Conservation (phyloP, 2,888 invertebrate species). For the Cantharis flavilabris region DNA sequence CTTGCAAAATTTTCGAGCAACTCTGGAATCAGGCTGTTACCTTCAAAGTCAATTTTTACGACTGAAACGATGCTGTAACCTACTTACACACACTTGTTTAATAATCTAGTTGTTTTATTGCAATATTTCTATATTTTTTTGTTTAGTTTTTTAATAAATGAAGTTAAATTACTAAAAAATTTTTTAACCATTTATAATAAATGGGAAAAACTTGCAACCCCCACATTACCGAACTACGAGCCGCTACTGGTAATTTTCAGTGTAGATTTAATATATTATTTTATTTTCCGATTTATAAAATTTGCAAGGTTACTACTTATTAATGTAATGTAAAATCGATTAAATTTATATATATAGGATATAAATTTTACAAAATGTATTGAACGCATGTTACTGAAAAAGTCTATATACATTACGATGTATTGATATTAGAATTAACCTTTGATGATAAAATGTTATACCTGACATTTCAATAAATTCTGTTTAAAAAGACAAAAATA, state of each 20-base stretch:
- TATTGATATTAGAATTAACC: neutral
- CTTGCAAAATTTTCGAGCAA: too few relatives aligned
- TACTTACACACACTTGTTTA: too few relatives aligned
- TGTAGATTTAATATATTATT: neutral
- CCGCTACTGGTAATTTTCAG: neutral
- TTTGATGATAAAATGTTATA: neutral
- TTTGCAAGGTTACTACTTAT: neutral
- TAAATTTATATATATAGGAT: neutral
- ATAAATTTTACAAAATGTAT: neutral
- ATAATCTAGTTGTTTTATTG: too few relatives aligned
- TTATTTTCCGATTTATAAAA: neutral
- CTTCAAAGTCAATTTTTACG: too few relatives aligned
- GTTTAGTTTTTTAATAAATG: too few relatives aligned
- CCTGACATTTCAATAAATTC: neutral
- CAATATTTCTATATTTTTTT: too few relatives aligned
- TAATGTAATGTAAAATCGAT: neutral
- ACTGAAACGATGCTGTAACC: too few relatives aligned
- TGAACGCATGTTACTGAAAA: neutral
- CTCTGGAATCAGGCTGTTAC: too few relatives aligned
- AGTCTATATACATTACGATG: neutral
- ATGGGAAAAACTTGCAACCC: too few relatives aligned
- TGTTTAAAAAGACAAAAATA: neutral
- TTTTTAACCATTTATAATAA: too few relatives aligned
- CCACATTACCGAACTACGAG: too few relatives aligned
- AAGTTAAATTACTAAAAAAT: too few relatives aligned